phyloP scores from a whole-genome alignment of 2,797 vertebrate genomes.

The Malurus leucopterus region DNA sequence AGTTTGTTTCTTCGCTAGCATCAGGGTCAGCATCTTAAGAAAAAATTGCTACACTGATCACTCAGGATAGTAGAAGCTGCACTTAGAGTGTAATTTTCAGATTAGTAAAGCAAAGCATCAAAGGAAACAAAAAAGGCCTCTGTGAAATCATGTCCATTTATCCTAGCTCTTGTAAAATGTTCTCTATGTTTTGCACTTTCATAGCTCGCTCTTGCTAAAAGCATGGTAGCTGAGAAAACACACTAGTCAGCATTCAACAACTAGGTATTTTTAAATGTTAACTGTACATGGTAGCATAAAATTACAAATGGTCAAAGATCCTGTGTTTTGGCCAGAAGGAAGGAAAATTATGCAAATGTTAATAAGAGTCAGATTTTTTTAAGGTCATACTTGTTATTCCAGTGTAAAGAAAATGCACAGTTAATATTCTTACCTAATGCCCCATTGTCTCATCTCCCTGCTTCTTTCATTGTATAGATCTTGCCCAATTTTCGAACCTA shows the following conservation, averaged over 20 bases:
- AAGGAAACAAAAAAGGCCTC: background rate
- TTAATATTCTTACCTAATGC: background rate
- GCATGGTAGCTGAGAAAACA: background rate
- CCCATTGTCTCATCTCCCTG: background rate
- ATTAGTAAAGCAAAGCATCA: background rate
- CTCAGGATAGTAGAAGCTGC: background rate
- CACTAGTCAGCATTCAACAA: background rate
- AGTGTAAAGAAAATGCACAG: constrained; percentile 8
- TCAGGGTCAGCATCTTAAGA: background rate
- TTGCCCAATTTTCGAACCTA: background rate
- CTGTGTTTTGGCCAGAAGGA: background rate
- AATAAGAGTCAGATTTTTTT: background rate
- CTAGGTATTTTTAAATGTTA: background rate
- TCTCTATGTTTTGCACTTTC: background rate
- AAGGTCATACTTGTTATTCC: constrained; percentile 7
- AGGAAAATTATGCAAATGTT: background rate
- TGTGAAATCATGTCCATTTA: background rate
- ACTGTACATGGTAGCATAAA: background rate
- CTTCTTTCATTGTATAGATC: background rate
- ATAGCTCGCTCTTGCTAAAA: background rate
- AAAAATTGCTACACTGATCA: background rate
- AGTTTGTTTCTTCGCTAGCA: background rate
- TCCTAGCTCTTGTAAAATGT: background rate
- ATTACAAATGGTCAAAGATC: background rate
- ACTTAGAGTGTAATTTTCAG: background rate